Evolutionary conservation across 1,140 invertebrate genomes (phyloP).

Genomic region (Macrobrachium rosenbergii): DNA sequence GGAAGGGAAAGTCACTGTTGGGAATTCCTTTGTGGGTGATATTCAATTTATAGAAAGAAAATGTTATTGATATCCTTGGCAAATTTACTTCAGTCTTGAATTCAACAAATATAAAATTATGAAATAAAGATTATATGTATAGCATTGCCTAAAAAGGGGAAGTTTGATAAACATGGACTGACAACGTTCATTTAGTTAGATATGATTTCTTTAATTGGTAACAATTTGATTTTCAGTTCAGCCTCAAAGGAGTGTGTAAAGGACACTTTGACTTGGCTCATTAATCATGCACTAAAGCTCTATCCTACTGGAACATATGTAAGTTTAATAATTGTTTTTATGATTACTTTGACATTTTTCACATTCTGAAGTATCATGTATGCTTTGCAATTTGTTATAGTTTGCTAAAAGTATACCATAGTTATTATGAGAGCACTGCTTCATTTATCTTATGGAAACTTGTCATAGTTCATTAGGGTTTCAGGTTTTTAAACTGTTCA

Average conservation of each 20-base stretch:
- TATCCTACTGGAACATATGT: slow-evolving; percentile 60
- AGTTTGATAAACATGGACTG: no score
- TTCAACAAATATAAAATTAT: background rate
- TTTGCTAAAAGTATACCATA: no score
- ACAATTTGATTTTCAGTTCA: slow-evolving; percentile 34
- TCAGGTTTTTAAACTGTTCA: no score
- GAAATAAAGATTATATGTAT: background rate
- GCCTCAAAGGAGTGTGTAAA: slow-evolving; percentile 27
- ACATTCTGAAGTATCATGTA: background rate
- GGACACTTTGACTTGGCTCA: slow-evolving; percentile 48
- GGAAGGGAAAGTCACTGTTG: no score
- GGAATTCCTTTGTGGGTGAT: no score
- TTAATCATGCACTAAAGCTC: slow-evolving; percentile 52
- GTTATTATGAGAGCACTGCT: no score
- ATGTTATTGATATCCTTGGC: no score
- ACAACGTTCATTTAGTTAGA: background rate
- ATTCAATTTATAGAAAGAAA: no score
- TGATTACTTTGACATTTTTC: background rate
- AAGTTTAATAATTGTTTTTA: slow-evolving; percentile 18
- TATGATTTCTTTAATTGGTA: background rate
- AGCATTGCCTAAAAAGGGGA: no score
- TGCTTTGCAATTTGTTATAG: background rate
- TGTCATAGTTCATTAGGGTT: no score
- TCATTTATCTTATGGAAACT: no score
- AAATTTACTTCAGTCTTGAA: background rate